Percentiles rank a stretch among this genome's conserved stretches.
phyloP scores from a whole-genome alignment of 2,113 vertebrate genomes.

The Cyprinodon tularosa region DNA sequence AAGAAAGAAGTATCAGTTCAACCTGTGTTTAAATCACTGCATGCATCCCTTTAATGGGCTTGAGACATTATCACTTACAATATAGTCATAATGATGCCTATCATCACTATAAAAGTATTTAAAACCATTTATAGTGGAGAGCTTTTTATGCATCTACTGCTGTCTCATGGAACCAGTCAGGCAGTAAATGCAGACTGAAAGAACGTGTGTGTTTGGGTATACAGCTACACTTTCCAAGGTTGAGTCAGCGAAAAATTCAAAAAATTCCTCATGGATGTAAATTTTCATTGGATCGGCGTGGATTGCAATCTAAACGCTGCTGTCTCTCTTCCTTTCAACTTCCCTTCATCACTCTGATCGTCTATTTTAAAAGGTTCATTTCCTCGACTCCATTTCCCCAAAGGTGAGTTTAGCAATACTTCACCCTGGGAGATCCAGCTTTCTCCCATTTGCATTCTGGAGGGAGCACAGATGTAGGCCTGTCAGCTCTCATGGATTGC shows the following conservation, averaged over 20 bases:
- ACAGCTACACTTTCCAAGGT: slow-evolving; percentile 40
- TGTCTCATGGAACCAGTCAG: slow-evolving; percentile 55
- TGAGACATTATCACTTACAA: slow-evolving; percentile 52
- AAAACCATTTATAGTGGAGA: slow-evolving; percentile 35
- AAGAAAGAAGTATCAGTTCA: slow-evolving; percentile 15
- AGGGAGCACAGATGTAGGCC: slow-evolving; percentile 19
- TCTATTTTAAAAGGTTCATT: slow-evolving; percentile 53
- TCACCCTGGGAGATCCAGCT: slow-evolving; percentile 33
- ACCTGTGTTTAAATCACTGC: slow-evolving; percentile 29
- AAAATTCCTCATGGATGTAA: slow-evolving; percentile 43
- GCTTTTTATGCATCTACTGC: slow-evolving; percentile 27
- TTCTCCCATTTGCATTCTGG: slow-evolving; percentile 16
- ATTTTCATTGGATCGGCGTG: slow-evolving; percentile 54
- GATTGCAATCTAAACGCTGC: slow-evolving; percentile 33
- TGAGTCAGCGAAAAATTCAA: slow-evolving; percentile 55
- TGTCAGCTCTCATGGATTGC: neutral
- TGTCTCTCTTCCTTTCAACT: slow-evolving; percentile 43
- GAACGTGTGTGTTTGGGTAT: neutral
- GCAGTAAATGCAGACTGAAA: slow-evolving; percentile 44
- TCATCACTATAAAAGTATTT: slow-evolving; percentile 23
- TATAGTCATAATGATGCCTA: slow-evolving; percentile 20
- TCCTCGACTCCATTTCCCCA: slow-evolving; percentile 54
- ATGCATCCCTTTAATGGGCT: slow-evolving; percentile 21
- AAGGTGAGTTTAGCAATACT: slow-evolving; percentile 47
- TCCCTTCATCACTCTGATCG: slow-evolving; percentile 54